Conservation (phyloP, 1,140 invertebrate species). For the Papilio helenus region DNA sequence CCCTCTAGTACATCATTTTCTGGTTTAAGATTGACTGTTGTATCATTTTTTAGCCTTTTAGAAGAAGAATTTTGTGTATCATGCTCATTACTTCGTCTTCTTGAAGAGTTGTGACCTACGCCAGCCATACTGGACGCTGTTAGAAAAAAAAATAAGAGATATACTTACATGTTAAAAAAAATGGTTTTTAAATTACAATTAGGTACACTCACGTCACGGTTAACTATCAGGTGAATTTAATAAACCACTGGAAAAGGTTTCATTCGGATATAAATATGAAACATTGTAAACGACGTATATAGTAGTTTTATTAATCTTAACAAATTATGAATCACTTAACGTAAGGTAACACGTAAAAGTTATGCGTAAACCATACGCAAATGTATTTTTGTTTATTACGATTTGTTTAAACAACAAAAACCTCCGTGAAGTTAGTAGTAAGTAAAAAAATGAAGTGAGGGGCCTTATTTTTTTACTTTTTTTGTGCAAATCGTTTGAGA, state of each 20-base stretch:
- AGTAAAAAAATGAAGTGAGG: too few species aligned
- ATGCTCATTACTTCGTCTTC: not conserved
- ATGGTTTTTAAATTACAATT: not conserved
- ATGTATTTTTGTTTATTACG: not conserved
- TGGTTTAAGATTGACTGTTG: not conserved
- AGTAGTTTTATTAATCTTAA: not conserved
- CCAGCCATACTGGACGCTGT: not conserved
- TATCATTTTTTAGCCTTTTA: not conserved
- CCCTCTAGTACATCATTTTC: not conserved
- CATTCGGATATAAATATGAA: not conserved
- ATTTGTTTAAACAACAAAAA: not conserved
- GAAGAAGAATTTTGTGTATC: not conserved
- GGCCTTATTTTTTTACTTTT: too few species aligned
- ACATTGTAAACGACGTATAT: not conserved
- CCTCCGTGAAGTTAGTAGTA: too few species aligned
- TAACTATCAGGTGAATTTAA: not conserved
- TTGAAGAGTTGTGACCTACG: not conserved
- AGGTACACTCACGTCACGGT: not conserved
- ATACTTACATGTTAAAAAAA: not conserved
- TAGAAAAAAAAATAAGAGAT: not conserved
- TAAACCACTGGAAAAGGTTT: not conserved
- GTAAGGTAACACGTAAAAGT: not conserved
- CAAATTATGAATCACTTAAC: not conserved
- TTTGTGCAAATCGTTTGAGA: too few species aligned
- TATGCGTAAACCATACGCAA: not conserved